A percentile compares a stretch with the other conserved stretches of the same genome.
Conservation (phyloP, 2,888 invertebrate species). For the Osmoderma eremita region DNA sequence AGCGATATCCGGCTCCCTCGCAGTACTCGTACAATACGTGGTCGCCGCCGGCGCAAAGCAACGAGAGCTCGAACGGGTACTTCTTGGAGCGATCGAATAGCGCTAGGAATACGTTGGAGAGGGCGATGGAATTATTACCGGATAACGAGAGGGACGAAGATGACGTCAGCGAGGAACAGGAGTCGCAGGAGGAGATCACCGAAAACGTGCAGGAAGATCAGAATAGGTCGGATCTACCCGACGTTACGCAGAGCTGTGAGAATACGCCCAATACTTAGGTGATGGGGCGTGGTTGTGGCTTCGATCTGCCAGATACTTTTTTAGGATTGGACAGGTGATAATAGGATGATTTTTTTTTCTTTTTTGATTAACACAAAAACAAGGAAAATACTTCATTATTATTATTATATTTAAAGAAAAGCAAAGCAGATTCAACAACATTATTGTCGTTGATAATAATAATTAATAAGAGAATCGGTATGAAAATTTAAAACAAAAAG, state of each 20-base stretch:
- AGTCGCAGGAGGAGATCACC: conserved; percentile 57
- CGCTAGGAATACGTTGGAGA: conserved; percentile 86
- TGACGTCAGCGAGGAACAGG: conserved; percentile 59
- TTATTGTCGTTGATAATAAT: too few relatives aligned
- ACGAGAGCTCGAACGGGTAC: conserved; percentile 94
- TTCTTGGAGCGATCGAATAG: conserved; percentile 94
- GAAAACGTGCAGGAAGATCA: conserved; percentile 52
- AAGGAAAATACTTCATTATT: conserved; percentile 12
- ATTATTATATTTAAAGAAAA: too few relatives aligned
- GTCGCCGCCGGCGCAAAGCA: conserved; percentile 94
- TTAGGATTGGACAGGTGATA: conserved; percentile 16
- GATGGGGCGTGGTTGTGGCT: conserved; percentile 19
- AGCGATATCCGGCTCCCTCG: conserved; percentile 71
- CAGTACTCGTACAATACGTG: conserved; percentile 91
- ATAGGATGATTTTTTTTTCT: conserved; percentile 8
- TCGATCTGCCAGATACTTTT: conserved; percentile 18
- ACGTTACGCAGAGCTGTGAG: conserved; percentile 58
- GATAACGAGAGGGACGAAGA: conserved; percentile 68
- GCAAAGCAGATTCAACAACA: too few relatives aligned
- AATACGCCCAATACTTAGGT: conserved; percentile 51
- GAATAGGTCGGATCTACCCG: conserved; percentile 54
- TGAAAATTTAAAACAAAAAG: too few relatives aligned
- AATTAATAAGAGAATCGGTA: too few relatives aligned
- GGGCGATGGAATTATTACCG: conserved; percentile 80
- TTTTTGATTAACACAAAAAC: conserved; percentile 35